Evolutionary conservation across 2,888 invertebrate genomes (phyloP), one percentile per base, ranked within the genome.

Genomic region (Seira ritae): DNA sequence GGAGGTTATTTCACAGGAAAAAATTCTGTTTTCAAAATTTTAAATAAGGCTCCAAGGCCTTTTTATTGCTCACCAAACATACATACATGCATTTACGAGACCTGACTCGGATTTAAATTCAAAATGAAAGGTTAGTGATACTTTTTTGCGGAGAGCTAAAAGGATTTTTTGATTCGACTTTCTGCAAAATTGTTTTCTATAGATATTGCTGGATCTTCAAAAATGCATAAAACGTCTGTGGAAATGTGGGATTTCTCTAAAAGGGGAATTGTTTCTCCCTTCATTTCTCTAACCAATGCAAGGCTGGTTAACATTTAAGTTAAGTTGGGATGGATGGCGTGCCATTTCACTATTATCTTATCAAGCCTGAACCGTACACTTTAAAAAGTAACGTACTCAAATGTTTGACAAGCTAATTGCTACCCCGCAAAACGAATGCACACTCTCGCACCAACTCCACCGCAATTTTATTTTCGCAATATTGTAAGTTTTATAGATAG

Each of bases 341-440:
- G 84, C 77, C 68, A 80, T 84, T 84, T 79, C 80, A 69, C 80
- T 74, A 84, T 84, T 84, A 84, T 84, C 84, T 80, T 80, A 80
- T 84, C 84, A 80, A 70, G 69, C 42, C 66, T 80, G 68, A 84
- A 72, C 50, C 66, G 75, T 80, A 80, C 72, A 71, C 76, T 65
- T 80, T 81, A 76, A 66, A 76, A 76, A 76, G 81, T 71, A 81
- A 75, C 75, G 81, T 81, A 75, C 81, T 81, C 81, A 65, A 81
- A 62, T 80, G 42, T 75, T 75, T 81, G 81, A 81, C 81, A 81
- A 81, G 81, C 81, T 81, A 81, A 81, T 81, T 81, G 81, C 76
- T 81, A 81, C 75, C 71, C 81, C 72, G 81, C 81, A 20, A 76
- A 81, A 75, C 71, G 76, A 46, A 66, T 70, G 76, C 81, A 81